These are phyloP conservation scores for Flexamia atlantica DNA, from an alignment of 2,888 invertebrate species.

Conservation along the genomic window DNA sequence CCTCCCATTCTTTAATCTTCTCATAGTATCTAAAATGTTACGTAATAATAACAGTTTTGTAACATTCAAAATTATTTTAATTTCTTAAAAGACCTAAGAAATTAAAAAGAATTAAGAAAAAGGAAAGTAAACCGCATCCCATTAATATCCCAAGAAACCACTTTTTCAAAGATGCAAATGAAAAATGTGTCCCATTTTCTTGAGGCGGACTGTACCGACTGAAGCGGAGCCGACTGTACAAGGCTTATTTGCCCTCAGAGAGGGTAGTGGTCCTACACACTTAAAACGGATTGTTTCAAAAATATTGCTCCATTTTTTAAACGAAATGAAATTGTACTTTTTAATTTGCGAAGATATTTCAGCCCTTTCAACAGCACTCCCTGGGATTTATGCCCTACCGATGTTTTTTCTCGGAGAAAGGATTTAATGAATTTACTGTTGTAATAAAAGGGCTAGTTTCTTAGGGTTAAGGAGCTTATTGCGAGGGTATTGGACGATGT, in stretches of 20 bases:
- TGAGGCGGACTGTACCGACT: conserved; percentile 49
- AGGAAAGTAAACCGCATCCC: not conserved
- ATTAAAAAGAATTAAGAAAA: not conserved
- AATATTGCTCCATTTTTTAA: conserved; percentile 61
- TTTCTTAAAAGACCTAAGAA: not conserved
- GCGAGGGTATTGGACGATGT: conserved; percentile 27
- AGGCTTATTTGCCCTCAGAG: conserved; percentile 55
- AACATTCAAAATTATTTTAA: too few species aligned
- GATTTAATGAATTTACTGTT: conserved; percentile 56
- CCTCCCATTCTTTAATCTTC: too few species aligned
- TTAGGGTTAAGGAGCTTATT: conserved; percentile 50
- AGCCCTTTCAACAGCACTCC: conserved; percentile 43
- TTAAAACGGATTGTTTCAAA: conserved; percentile 61
- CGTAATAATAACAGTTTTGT: too few species aligned
- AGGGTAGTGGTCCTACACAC: conserved; percentile 52
- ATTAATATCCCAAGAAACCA: conserved; percentile 17
- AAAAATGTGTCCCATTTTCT: conserved; percentile 42
- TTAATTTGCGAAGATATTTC: conserved; percentile 61
- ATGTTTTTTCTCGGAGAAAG: conserved; percentile 15
- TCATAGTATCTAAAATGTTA: too few species aligned
- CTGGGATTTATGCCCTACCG: conserved; percentile 22
- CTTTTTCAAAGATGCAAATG: conserved; percentile 39
- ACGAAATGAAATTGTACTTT: conserved; percentile 61
- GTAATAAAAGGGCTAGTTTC: conserved; percentile 56
- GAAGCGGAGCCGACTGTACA: conserved; percentile 47